These are phyloP conservation scores for Catharus fuscescens DNA, from an alignment of 2,113 vertebrate species.

Conservation along the genomic window DNA sequence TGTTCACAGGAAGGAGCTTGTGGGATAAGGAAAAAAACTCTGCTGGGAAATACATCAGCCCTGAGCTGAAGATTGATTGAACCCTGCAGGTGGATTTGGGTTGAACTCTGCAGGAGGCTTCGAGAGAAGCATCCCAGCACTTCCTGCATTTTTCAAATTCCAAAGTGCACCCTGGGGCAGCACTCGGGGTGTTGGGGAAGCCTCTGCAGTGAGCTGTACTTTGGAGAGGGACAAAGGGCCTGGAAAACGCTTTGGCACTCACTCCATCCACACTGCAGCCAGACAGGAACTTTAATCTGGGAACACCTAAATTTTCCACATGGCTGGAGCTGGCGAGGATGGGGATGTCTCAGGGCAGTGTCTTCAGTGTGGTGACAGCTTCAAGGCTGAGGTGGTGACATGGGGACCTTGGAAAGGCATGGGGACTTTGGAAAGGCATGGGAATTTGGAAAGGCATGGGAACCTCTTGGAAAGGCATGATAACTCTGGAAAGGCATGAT, in stretches of 20 bases:
- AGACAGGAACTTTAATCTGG: background rate
- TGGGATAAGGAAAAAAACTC: background rate
- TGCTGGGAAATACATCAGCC: background rate
- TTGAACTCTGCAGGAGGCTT: background rate
- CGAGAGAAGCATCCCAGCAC: background rate
- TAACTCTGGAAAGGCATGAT: accelerated
- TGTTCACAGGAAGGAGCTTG: background rate
- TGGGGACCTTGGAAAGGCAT: background rate
- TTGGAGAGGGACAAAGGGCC: background rate
- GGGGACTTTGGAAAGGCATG: background rate
- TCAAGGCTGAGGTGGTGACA: background rate
- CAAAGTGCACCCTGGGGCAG: background rate
- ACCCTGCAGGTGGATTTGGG: background rate
- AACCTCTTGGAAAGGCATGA: background rate
- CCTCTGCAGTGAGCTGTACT: background rate
- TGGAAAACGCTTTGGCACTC: background rate
- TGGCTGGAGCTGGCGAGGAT: background rate
- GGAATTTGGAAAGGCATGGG: background rate
- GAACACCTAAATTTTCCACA: background rate
- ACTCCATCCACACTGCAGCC: background rate
- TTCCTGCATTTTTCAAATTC: background rate
- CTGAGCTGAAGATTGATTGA: background rate
- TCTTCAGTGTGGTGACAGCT: background rate
- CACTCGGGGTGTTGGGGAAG: background rate
- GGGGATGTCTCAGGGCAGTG: background rate